Conservation (phyloP, 2,888 invertebrate species). For the Epsilonema sp. region DNA sequence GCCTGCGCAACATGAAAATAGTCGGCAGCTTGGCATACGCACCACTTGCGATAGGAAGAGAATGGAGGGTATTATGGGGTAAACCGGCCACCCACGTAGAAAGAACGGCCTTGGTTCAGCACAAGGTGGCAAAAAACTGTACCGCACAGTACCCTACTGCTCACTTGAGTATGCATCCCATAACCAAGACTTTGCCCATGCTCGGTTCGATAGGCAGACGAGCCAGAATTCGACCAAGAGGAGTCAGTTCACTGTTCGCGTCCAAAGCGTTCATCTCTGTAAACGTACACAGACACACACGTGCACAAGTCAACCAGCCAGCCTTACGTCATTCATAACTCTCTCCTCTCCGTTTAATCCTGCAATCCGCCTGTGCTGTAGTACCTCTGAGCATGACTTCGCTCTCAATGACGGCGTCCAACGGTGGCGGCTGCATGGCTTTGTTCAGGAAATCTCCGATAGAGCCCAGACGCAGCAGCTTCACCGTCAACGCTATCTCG, state of each 20-base stretch:
- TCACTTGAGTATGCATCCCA: slow-evolving; percentile 59
- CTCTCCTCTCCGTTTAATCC: background rate
- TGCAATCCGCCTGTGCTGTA: no score
- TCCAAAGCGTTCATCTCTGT: slow-evolving; percentile 48
- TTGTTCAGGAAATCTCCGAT: slow-evolving; percentile 87
- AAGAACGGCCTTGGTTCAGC: no score
- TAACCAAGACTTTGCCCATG: slow-evolving; percentile 85
- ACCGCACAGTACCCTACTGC: no score
- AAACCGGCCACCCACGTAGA: no score
- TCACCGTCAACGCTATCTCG: slow-evolving; percentile 73
- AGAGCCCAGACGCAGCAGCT: slow-evolving; percentile 65
- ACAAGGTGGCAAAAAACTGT: no score
- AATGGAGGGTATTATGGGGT: no score
- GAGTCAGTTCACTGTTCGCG: slow-evolving; percentile 62
- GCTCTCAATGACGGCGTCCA: slow-evolving; percentile 93
- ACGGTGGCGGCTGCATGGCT: slow-evolving; percentile 74
- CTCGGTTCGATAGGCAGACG: slow-evolving; percentile 85
- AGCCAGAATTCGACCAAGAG: slow-evolving; percentile 75
- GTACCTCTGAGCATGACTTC: slow-evolving; percentile 48
- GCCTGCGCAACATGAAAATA: background rate
- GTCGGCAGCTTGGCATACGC: no score
- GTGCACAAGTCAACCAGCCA: background rate
- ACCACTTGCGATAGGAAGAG: background rate
- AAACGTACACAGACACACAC: no score
- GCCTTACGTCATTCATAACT: background rate